phyloP scores from a whole-genome alignment of 2,888 invertebrate species.

The Peribatodes rhomboidaria region DNA sequence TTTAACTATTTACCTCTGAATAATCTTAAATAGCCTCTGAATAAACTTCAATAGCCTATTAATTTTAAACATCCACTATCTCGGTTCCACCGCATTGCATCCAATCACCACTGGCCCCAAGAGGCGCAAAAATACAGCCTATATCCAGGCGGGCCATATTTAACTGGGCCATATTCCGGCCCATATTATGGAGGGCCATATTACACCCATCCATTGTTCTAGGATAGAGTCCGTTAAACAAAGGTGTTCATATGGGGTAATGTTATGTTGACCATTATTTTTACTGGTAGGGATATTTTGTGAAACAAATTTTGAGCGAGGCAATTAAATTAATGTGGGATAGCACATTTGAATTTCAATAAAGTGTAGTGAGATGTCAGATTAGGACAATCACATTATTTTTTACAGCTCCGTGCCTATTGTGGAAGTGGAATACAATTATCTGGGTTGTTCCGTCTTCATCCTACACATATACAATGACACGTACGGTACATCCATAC shows the following conservation, averaged over 20 bases:
- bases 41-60: slow-evolving; percentile 26
- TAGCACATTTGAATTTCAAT: slow-evolving; percentile 11
- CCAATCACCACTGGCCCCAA: slow-evolving; percentile 68
- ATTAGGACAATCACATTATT: not conserved
- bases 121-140: slow-evolving; percentile 66
- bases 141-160: slow-evolving; percentile 29
- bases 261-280: slow-evolving; percentile 37
- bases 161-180: slow-evolving; percentile 24
- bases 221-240: slow-evolving; percentile 39
- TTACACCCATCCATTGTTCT: slow-evolving; percentile 53
- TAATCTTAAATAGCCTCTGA: slow-evolving; percentile 17
- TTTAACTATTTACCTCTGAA: slow-evolving; percentile 16
- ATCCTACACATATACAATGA: too few relatives aligned
- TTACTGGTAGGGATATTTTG: slow-evolving; percentile 30
- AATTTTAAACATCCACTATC: slow-evolving; percentile 37
- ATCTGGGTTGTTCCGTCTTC: too few relatives aligned
- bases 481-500: too few relatives aligned
- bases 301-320: slow-evolving; percentile 12
- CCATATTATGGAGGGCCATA: slow-evolving; percentile 32
- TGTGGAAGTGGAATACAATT: not conserved
- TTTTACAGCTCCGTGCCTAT: not conserved
- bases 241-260: slow-evolving; percentile 39
- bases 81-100: slow-evolving; percentile 61
- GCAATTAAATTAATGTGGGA: not conserved
- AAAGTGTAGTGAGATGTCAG: slow-evolving; percentile 4